Base-by-base conservation (phyloP, 1,140 invertebrate genomes). In the Atopsyche davidsoni region DNA sequence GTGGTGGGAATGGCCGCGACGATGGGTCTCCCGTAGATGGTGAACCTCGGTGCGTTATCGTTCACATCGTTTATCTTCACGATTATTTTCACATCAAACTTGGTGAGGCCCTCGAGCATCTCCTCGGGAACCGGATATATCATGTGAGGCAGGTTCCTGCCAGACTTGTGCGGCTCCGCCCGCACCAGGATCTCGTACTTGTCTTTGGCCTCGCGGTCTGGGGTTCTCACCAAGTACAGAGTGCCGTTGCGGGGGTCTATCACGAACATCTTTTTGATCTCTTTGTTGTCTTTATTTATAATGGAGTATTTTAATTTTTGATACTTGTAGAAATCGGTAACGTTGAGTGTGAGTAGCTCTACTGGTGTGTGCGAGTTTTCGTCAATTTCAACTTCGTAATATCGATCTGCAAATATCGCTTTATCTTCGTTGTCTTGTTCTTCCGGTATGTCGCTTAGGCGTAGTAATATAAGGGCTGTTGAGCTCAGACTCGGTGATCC, bases 401-500 rank as follows among this genome's bases (percentile, higher is more conserved):
- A 87, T 10, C 81, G 65, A 50, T 86, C 82, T 45, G 79, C 77
- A 53, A 88, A 87, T 1, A 84, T 68, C 2, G 81, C 79, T 53
- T 75, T 70, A 35, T 76, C 73, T 4, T 63, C 62, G 18, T 71
- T 60, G 61, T 74, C 63, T 17, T 69, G 59, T 53, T 72, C 73
- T 61, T 85, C 81, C 0, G 78, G 75, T 1, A 84, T 75, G 58
- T 86, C 82, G 32, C 81, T 74, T 0, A 88, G 73, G 3, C 72
- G 79, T 0, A 90, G 73, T 9, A 80, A 65, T 2, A 92, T 64
- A 16, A 89, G 66, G 3, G 89, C 87, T 0, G 83, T 83, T 0
- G 87, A 85, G 42, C 84, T 88, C 6, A 88, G 65, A 55, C 86
- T 84, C 0, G 89, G 88, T 21, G 81, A 85, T 1, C 89, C 89